Base-by-base conservation (phyloP, 2,888 invertebrate genomes). In the Melanostoma scalare region DNA sequence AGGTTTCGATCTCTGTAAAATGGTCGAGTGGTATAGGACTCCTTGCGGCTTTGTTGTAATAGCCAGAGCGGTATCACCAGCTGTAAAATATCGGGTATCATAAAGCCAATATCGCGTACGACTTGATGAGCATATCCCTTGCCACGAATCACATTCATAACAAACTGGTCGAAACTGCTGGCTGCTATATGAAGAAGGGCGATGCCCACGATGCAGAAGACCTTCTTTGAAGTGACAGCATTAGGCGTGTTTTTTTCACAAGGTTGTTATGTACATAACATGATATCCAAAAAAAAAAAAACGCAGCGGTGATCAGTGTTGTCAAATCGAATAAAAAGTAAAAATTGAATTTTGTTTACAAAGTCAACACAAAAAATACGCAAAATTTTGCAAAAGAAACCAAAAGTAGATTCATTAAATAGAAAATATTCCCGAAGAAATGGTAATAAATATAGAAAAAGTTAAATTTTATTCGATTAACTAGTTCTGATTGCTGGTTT, bases 121-220 rank as follows among this genome's bases (percentile, higher is more conserved):
- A 94, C 94, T 92, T 94, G 94, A 91, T 94, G 94, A 30, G 93
- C 92, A 84, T 93, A 93, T 4, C 95, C 95, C 89, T 94, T 93
- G 60, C 94, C 93, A 68, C 92, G 92, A 30, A 95, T 89, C 65
- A 95, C 94, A 89, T 94, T 94, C 73, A 92, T 90, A 35, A 90
- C 89, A 89, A 95, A 94, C 88, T 95, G 94, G 91, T 95, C 95
- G 89, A 93, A 93, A 69, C 94, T 93, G 84, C 94, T 93, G 53
- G 93, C 93, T 44, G 94, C 89, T 82, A 94, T 93, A 88, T 95
- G 95, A 61, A 94, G 88, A 50, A 94, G 87, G 2, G 94, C 94
- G 81, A 94, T 93, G 40, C 93, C 92, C 55, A 93, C 92, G 86
- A 94, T 93, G 81, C 92, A 90, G 60, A 94, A 90, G n/a, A 93